Conservation (phyloP, 2,888 invertebrate species). For the Parnassius orleans region DNA sequence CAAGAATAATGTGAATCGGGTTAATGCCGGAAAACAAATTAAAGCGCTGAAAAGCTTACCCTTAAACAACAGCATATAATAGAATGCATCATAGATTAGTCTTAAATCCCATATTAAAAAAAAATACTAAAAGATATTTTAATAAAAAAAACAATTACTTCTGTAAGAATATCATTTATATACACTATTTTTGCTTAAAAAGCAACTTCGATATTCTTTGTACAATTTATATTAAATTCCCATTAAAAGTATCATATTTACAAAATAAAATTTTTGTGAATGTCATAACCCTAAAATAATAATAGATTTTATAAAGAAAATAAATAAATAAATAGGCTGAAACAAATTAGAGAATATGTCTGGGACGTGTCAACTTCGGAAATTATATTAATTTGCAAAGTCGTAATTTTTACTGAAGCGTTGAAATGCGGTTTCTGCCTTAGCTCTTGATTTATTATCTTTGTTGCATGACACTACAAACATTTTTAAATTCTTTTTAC, state of each 20-base stretch:
- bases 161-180: too few relatives aligned
- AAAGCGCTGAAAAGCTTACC: constrained; percentile 14
- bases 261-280: too few relatives aligned
- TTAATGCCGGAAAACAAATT: constrained; percentile 22
- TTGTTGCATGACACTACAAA: constrained; percentile 12
- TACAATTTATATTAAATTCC: too few relatives aligned
- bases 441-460: constrained; percentile 20
- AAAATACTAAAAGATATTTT: too few relatives aligned
- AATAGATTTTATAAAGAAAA: too few relatives aligned
- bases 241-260: too few relatives aligned
- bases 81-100: constrained; percentile 4
- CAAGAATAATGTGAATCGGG: constrained; percentile 25
- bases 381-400: constrained; percentile 16
- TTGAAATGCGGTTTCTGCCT: constrained; percentile 13
- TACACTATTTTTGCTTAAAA: too few relatives aligned
- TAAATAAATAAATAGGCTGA: neutral
- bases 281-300: too few relatives aligned
- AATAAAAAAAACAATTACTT: too few relatives aligned
- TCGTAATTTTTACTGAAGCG: constrained; percentile 19
- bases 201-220: too few relatives aligned
- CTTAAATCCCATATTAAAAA: neutral
- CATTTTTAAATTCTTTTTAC: constrained; percentile 14
- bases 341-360: constrained; percentile 7
- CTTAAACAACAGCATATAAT: constrained; percentile 11
- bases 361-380: constrained; percentile 18